Percentiles rank a stretch among this genome's conserved stretches.
Conservation (phyloP, 2,797 vertebrate genomes). For the Lerista edwardsae region DNA sequence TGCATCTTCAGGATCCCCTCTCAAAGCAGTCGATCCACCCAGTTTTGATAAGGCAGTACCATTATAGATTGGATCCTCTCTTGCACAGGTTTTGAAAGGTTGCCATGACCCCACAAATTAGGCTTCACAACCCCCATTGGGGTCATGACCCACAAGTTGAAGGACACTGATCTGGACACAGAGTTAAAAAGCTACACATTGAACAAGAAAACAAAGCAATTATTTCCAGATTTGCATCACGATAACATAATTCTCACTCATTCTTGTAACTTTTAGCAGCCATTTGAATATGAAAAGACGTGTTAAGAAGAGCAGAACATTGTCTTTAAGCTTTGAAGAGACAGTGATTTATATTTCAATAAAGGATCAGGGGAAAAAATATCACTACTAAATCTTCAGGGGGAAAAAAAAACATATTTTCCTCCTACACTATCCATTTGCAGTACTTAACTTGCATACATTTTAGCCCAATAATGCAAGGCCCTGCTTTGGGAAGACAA, state of each 20-base stretch:
- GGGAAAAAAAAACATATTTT: constrained; percentile 57
- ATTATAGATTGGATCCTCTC: no score
- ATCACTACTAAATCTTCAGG: constrained; percentile 42
- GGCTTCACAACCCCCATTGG: no score
- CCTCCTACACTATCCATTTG: constrained; percentile 63
- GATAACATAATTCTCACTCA: constrained; percentile 30
- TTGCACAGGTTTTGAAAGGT: no score
- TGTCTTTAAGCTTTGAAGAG: constrained; percentile 58
- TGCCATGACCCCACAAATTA: no score
- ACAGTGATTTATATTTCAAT: constrained; percentile 69
- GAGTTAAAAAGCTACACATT: constrained; percentile 25
- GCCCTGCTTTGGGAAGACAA: constrained; percentile 57
- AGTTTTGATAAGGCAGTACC: no score
- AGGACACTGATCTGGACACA: background rate
- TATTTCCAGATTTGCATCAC: constrained; percentile 45
- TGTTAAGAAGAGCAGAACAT: constrained; percentile 61
- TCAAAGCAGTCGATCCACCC: background rate
- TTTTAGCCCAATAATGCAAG: constrained; percentile 66
- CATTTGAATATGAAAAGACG: constrained; percentile 75
- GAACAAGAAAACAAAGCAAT: constrained; percentile 56
- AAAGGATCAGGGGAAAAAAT: constrained; percentile 26
- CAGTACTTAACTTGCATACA: constrained; percentile 24
- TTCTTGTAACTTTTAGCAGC: constrained; percentile 47
- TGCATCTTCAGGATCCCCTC: background rate
- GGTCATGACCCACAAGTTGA: no score